Conservation (phyloP, 2,797 vertebrate genomes). For the Myotis findleyi region DNA sequence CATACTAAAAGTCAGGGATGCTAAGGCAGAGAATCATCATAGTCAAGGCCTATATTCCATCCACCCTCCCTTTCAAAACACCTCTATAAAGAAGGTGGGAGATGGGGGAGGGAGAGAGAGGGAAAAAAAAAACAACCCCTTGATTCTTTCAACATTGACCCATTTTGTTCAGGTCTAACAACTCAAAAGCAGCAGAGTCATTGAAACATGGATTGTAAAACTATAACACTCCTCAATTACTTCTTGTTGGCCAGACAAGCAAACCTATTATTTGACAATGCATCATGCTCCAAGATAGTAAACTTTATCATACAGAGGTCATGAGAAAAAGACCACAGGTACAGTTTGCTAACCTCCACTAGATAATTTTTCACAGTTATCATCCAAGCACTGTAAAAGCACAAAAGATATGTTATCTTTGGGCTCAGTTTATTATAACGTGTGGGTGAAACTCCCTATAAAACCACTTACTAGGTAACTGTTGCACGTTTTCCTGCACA, state of each 20-base stretch:
- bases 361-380: slow-evolving; percentile 90
- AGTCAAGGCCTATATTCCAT: background rate
- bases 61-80: slow-evolving; percentile 46
- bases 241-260: slow-evolving; percentile 87
- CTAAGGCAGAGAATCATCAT: background rate
- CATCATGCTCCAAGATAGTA: slow-evolving; percentile 86
- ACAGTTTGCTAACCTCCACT: slow-evolving; percentile 85
- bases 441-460: slow-evolving; percentile 84
- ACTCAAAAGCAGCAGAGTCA: slow-evolving; percentile 86
- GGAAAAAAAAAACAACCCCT: slow-evolving; percentile 68
- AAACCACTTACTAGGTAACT: slow-evolving; percentile 88
- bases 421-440: slow-evolving; percentile 86
- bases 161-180: slow-evolving; percentile 88
- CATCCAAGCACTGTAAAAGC: slow-evolving; percentile 87
- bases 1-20: background rate
- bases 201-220: slow-evolving; percentile 86
- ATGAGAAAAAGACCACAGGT: slow-evolving; percentile 89
- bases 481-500: slow-evolving; percentile 83
- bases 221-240: slow-evolving; percentile 88
- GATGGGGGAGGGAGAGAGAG: slow-evolving; percentile 51
- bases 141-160: slow-evolving; percentile 86
- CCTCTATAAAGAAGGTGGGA: slow-evolving; percentile 50
- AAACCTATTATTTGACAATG: slow-evolving; percentile 88
- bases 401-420: slow-evolving; percentile 87
- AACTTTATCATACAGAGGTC: slow-evolving; percentile 88